These are phyloP conservation scores for Dipodomys ordii DNA, from an alignment of 2,113 vertebrate genomes.

Conservation along the genomic window DNA sequence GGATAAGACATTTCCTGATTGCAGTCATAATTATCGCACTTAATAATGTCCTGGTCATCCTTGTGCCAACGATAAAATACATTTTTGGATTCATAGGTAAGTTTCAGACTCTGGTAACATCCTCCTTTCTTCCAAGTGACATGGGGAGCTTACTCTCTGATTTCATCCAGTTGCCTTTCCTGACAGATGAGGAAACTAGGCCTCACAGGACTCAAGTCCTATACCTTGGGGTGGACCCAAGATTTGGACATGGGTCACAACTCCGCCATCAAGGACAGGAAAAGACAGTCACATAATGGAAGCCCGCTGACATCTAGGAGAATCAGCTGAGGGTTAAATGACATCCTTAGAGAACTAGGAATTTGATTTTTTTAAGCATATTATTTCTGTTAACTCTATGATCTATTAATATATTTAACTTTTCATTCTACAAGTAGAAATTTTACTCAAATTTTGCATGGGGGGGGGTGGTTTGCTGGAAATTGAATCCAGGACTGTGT, in stretches of 20 bases:
- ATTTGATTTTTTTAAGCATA: background rate
- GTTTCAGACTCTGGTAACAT: constrained; percentile 66
- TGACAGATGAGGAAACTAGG: background rate
- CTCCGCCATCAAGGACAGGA: background rate
- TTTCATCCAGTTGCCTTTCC: background rate
- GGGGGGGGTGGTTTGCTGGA: too few species aligned
- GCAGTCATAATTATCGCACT: constrained; percentile 91
- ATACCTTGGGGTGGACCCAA: background rate
- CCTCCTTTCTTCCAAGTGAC: background rate
- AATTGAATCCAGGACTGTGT: too few species aligned
- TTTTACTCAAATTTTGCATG: constrained; percentile 18
- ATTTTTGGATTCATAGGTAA: constrained; percentile 99
- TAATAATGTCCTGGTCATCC: constrained; percentile 96
- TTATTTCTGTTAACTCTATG: background rate
- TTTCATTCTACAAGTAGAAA: constrained; percentile 1
- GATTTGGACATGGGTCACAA: background rate
- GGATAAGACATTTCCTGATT: constrained; percentile 94
- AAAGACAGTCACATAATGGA: background rate
- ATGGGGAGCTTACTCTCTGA: background rate
- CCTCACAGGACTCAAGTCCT: background rate
- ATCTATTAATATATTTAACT: background rate
- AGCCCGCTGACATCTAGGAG: background rate
- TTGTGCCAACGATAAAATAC: constrained; percentile 97
- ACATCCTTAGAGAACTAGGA: background rate
- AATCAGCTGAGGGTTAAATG: background rate